Conservation (phyloP, 1,140 invertebrate species). For the Listronotus oregonensis region DNA sequence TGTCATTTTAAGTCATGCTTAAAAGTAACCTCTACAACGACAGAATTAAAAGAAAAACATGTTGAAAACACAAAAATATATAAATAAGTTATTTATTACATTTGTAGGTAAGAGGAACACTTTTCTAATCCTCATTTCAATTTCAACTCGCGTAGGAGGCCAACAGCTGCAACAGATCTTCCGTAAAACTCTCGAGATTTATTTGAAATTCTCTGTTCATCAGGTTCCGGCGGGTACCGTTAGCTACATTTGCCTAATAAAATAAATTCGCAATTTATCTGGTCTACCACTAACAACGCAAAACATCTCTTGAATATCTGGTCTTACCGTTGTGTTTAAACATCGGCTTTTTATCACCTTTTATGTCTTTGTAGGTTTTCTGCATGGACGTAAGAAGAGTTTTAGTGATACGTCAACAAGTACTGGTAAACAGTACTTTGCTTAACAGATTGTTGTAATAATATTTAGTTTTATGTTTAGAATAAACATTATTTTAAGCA, state of each 20-base stretch:
- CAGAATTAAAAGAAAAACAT: too few species aligned
- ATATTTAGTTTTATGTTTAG: too few species aligned
- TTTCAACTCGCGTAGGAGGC: conserved; percentile 3
- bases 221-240: conserved; percentile 22
- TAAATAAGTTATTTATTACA: too few species aligned
- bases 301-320: conserved; percentile 26
- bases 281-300: conserved; percentile 25
- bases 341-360: conserved; percentile 32
- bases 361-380: conserved; percentile 18
- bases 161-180: conserved; percentile 1
- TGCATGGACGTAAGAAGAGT: too few species aligned
- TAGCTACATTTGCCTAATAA: conserved; percentile 38
- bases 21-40: too few species aligned
- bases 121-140: background rate
- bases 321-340: conserved; percentile 37
- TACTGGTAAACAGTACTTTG: too few species aligned
- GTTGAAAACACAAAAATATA: too few species aligned
- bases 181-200: background rate
- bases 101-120: too few species aligned
- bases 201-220: conserved; percentile 26
- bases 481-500: too few species aligned
- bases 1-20: too few species aligned
- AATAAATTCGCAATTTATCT: conserved; percentile 40
- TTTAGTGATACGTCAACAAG: too few species aligned
- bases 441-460: too few species aligned